phyloP scores from a whole-genome alignment of 2,113 vertebrate species.

The Helogale parvula region DNA sequence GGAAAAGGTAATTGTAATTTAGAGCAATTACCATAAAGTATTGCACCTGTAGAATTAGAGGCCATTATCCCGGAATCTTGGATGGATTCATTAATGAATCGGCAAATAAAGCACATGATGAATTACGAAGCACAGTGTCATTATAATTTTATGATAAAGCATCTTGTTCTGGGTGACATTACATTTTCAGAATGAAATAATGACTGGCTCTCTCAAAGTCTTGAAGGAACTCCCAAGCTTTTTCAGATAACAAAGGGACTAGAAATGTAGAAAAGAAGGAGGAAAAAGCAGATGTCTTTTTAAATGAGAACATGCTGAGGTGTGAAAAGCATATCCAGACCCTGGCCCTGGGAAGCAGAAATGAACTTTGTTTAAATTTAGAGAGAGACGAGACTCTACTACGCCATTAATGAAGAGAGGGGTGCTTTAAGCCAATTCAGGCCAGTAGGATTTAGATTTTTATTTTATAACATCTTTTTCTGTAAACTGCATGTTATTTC shows the following conservation, averaged over 20 bases:
- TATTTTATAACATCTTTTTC: neutral
- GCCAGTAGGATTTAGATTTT: slow-evolving; percentile 3
- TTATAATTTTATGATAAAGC: slow-evolving; percentile 72
- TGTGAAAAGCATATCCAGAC: neutral
- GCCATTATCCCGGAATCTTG: slow-evolving; percentile 65
- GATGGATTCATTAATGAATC: slow-evolving; percentile 75
- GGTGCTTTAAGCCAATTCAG: slow-evolving; percentile 5
- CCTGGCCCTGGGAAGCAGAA: neutral
- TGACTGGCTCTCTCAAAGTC: neutral
- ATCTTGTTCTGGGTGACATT: slow-evolving; percentile 60
- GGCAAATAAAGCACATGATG: slow-evolving; percentile 67
- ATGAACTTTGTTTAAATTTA: slow-evolving; percentile 34
- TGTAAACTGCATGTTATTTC: neutral
- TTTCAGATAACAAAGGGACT: neutral
- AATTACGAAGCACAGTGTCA: slow-evolving; percentile 39
- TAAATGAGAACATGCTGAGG: neutral
- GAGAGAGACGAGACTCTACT: neutral
- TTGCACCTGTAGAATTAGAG: slow-evolving; percentile 67
- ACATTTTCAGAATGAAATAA: slow-evolving; percentile 60
- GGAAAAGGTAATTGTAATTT: slow-evolving; percentile 63
- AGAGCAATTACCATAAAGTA: slow-evolving; percentile 56
- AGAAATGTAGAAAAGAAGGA: accelerated
- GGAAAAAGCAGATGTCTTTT: neutral
- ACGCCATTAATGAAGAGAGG: neutral
- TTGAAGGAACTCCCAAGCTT: neutral